Percentiles rank a stretch among this genome's conserved stretches.
These are phyloP conservation scores for Charadrius vociferus DNA, from an alignment of 2,113 vertebrate species.

Conservation along the genomic window DNA sequence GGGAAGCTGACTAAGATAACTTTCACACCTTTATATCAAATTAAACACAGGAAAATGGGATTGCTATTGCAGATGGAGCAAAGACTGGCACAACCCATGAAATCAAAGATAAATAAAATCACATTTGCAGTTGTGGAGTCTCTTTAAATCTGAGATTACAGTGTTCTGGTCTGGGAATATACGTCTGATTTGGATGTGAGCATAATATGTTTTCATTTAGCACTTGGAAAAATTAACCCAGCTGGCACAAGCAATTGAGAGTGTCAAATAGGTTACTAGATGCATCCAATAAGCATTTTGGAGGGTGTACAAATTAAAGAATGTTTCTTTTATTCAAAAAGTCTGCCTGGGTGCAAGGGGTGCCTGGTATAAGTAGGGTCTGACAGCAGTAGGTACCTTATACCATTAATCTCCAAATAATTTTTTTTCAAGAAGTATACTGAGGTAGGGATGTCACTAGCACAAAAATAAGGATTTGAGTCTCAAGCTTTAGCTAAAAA, in stretches of 20 bases:
- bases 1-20: conserved; percentile 38
- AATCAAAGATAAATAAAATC: background rate
- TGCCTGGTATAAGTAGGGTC: background rate
- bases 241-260: background rate
- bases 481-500: background rate
- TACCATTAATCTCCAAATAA: background rate
- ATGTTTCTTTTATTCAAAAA: background rate
- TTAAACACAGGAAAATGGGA: conserved; percentile 40
- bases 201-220: background rate
- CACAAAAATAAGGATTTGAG: background rate
- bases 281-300: background rate
- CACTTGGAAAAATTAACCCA: background rate
- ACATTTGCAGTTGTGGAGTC: background rate
- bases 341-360: background rate
- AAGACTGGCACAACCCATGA: background rate
- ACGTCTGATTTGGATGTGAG: background rate
- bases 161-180: background rate
- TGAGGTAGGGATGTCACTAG: background rate
- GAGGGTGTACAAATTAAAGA: rapidly evolving
- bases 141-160: background rate
- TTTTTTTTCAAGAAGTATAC: background rate
- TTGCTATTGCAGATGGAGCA: background rate
- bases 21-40: conserved; percentile 44
- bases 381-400: background rate
- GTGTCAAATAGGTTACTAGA: background rate